These are phyloP conservation scores for Anarrhichthys ocellatus DNA, from an alignment of 2,113 vertebrate genomes.

Conservation along the genomic window DNA sequence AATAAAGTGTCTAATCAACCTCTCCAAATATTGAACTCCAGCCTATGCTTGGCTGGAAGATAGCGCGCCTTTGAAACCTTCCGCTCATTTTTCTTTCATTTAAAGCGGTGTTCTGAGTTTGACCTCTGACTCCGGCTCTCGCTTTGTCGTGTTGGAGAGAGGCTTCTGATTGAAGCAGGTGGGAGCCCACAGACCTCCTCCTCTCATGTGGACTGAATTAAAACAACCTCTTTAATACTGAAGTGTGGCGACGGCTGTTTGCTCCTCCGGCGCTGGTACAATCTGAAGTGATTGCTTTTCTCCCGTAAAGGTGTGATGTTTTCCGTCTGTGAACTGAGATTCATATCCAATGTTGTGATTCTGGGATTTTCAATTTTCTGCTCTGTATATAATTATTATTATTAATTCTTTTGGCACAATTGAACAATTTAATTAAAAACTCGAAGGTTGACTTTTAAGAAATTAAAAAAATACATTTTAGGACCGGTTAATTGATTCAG, in stretches of 20 bases:
- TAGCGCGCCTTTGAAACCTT: conserved; percentile 33
- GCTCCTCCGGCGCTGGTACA: conserved; percentile 12
- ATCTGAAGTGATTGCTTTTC: conserved; percentile 40
- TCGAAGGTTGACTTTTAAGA: not conserved
- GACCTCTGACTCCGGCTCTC: conserved; percentile 42
- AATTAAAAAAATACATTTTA: not conserved
- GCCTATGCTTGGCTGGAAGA: conserved; percentile 42
- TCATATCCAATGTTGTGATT: conserved; percentile 27
- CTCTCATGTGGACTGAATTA: conserved; percentile 49
- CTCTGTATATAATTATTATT: not conserved
- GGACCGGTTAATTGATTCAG: not conserved
- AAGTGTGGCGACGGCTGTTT: not conserved
- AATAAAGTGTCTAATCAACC: conserved; percentile 64
- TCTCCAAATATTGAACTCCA: conserved; percentile 46
- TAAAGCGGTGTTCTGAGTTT: conserved; percentile 46
- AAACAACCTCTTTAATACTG: conserved; percentile 35
- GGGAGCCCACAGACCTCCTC: conserved; percentile 28
- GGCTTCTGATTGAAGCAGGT: conserved; percentile 48
- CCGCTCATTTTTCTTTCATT: conserved; percentile 50
- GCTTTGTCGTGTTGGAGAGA: conserved; percentile 42
- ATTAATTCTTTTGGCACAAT: not conserved
- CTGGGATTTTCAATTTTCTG: conserved; percentile 19
- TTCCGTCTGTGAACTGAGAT: conserved; percentile 17
- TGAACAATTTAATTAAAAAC: not conserved
- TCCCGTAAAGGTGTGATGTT: not conserved